These are phyloP conservation scores for Pyrrhia umbra DNA, from an alignment of 2,888 invertebrate genomes.

Conservation along the genomic window DNA sequence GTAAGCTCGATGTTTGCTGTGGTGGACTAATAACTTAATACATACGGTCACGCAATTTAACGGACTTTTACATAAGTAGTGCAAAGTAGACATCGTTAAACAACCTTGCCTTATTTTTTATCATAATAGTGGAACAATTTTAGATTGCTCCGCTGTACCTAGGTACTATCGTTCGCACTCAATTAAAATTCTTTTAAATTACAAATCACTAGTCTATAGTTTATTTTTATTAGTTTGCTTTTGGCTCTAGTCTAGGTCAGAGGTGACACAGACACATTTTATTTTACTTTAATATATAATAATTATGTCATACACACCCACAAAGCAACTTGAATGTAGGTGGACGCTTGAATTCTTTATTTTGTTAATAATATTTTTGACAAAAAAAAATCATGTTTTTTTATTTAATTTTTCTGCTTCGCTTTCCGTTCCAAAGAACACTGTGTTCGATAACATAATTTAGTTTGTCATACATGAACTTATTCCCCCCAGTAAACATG, in stretches of 20 bases:
- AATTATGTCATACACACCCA: too few species aligned
- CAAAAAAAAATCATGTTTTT: too few species aligned
- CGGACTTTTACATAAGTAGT: constrained; percentile 28
- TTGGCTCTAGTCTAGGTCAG: too few species aligned
- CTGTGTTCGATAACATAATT: constrained; percentile 65
- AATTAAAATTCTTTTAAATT: neutral
- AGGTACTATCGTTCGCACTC: neutral
- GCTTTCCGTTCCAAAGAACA: constrained; percentile 4
- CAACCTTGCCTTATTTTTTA: constrained; percentile 38
- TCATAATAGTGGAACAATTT: neutral
- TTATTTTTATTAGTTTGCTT: too few species aligned
- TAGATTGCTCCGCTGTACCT: too few species aligned
- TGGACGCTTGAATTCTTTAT: too few species aligned
- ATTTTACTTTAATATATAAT: too few species aligned
- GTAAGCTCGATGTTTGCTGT: constrained; percentile 49
- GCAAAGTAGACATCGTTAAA: constrained; percentile 29
- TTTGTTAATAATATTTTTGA: too few species aligned
- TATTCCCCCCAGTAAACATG: constrained; percentile 73
- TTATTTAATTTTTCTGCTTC: neutral
- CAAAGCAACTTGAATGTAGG: too few species aligned
- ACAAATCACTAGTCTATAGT: neutral
- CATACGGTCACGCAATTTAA: constrained; percentile 54
- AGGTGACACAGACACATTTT: too few species aligned
- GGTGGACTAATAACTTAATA: constrained; percentile 63
- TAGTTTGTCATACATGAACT: constrained; percentile 71